These are phyloP conservation scores for Melanotus villosus DNA, from an alignment of 2,888 invertebrate species.

Conservation along the genomic window DNA sequence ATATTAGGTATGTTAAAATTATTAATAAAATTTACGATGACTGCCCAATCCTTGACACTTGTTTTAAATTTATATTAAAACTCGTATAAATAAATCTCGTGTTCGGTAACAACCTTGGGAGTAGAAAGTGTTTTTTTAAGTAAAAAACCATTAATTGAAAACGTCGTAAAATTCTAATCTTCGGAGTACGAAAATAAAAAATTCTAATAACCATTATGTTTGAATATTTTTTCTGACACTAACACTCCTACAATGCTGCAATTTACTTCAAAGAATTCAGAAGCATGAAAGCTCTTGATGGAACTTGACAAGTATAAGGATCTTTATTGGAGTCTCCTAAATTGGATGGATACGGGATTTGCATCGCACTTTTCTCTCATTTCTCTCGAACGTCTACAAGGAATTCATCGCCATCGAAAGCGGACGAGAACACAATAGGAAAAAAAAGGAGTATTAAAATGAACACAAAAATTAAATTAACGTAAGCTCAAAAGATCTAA, in stretches of 20 bases:
- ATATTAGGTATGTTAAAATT: too few relatives aligned
- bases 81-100: background rate
- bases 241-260: conserved; percentile 20
- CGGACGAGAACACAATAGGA: conserved; percentile 1
- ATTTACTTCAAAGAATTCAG: conserved; percentile 33
- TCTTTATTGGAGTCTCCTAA: conserved; percentile 29
- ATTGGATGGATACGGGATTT: conserved; percentile 28
- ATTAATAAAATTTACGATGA: background rate
- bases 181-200: background rate
- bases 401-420: conserved; percentile 14
- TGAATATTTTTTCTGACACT: conserved; percentile 22
- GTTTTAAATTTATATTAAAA: background rate
- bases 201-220: conserved; percentile 6
- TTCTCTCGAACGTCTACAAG: conserved; percentile 19
- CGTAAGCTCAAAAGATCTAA: background rate
- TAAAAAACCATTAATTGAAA: too few relatives aligned
- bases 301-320: conserved; percentile 34
- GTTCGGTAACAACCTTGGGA: background rate
- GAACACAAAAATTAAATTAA: conserved; percentile 17
- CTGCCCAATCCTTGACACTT: conserved; percentile 2
- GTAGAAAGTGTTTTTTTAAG: background rate
- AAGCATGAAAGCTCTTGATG: conserved; percentile 27
- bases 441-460: conserved; percentile 13
- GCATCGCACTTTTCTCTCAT: conserved; percentile 25
- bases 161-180: too few relatives aligned